These are phyloP conservation scores for Phallusia fumigata DNA, from an alignment of 23 tunicate genomes.

Conservation along the genomic window DNA sequence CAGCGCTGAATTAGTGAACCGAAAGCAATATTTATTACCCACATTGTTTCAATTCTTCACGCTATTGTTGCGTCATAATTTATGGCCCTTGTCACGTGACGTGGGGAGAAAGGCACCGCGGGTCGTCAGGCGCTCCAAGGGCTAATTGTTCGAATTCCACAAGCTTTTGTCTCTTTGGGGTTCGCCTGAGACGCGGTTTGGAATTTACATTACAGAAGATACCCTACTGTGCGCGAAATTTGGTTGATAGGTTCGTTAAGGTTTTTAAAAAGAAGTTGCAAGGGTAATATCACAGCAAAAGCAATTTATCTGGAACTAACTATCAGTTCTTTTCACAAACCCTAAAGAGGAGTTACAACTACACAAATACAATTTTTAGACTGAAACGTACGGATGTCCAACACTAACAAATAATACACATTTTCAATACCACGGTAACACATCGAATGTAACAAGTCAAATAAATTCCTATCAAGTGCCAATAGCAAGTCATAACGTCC, in stretches of 20 bases:
- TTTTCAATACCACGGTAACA: no score
- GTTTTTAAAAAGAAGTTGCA: background rate
- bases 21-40: constrained; percentile 5
- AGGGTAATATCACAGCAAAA: no score
- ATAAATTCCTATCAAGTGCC: no score
- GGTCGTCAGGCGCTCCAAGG: background rate
- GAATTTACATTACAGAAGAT: background rate
- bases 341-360: no score
- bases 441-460: no score
- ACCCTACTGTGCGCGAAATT: background rate
- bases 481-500: no score
- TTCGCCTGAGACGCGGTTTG: background rate
- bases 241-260: background rate
- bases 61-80: constrained; percentile 25
- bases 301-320: no score
- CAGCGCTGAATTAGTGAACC: constrained; percentile 3
- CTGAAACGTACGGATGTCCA: no score
- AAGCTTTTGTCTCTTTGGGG: background rate
- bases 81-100: background rate
- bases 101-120: background rate
- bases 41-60: constrained; percentile 17
- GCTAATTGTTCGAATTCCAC: constrained; percentile 2
- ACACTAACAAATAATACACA: no score
- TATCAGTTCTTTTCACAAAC: no score
- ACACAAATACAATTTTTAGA: no score